Evolutionary conservation across 2,888 invertebrate species (phyloP), one percentile per base, ranked within the genome.

Genomic region (Acanthosepion lycidas): DNA sequence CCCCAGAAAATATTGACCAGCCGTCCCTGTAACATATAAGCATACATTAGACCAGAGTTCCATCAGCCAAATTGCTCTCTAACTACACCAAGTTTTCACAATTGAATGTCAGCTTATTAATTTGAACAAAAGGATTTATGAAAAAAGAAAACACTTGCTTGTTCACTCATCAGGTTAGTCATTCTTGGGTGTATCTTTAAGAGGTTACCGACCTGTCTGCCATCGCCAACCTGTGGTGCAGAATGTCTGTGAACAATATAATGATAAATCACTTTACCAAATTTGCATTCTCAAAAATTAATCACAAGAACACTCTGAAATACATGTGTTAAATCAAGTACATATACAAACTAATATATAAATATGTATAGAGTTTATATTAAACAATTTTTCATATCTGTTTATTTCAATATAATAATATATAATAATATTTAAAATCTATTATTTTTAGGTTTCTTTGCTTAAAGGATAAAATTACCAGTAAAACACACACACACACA

Each of bases 1-100:
- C n/a, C n/a, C 78, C 78, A n/a, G n/a, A 78, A 78, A 78, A 78
- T 78, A 78, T 78, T 78, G 78, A 78, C 78, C 78, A 78, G 78
- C 18, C 78, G n/a, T 78, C 78, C 15, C 15, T 15, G 33, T 78
- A 33, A 78, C 78, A n/a, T 15, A 78, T 33, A 78, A 78, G n/a
- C n/a, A 78, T n/a, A 78, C n/a, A 78, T 78, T n/a, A 78, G 33
- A 78, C 15, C n/a, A 78, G 78, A 78, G 78, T 78, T 15, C 15
- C 78, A 78, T 78, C n/a, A 33, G 33, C n/a, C n/a, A 33, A 78
- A 78, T 78, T 78, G 78, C n/a, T 33, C n/a, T 78, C 78, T 78
- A n/a, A n/a, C 78, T 33, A 78, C n/a, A n/a, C n/a, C 9, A 33
- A 33, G 33, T 33, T 78, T 78, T 78, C n/a, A n/a, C n/a, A 5